Percentiles rank a stretch among this genome's conserved stretches.
These are phyloP conservation scores for Chrysolina oricalcia DNA, from an alignment of 2,888 invertebrate genomes.

Conservation along the genomic window DNA sequence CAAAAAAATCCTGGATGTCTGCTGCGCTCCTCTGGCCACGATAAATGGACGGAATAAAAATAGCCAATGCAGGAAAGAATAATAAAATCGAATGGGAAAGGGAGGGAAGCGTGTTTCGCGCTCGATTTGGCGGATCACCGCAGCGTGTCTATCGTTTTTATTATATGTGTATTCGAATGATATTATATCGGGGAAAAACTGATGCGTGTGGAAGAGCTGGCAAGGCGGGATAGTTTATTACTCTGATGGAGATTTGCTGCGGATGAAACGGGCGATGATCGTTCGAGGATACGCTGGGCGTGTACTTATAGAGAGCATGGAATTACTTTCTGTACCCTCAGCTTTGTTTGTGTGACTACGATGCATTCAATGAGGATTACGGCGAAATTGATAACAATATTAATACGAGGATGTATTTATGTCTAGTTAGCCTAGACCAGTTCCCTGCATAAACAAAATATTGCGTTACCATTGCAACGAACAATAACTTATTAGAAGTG, in stretches of 20 bases:
- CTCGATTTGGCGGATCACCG: constrained; percentile 23
- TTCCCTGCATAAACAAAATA: too few species aligned
- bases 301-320: too few species aligned
- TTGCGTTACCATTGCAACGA: too few species aligned
- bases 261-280: background rate
- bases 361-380: too few species aligned
- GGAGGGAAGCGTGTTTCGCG: constrained; percentile 7
- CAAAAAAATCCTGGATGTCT: background rate
- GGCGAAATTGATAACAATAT: too few species aligned
- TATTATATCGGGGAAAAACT: background rate
- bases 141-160: constrained; percentile 22
- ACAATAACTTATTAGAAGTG: too few species aligned
- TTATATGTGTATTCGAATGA: constrained; percentile 18
- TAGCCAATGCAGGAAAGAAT: constrained; percentile 22
- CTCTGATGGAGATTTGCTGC: background rate
- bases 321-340: background rate
- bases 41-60: constrained; percentile 12
- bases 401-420: too few species aligned
- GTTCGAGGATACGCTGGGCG: too few species aligned
- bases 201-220: constrained; percentile 1
- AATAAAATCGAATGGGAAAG: constrained; percentile 24
- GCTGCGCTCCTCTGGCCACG: background rate
- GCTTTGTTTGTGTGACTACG: background rate
- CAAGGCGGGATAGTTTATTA: constrained; percentile 10
- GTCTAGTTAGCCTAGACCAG: too few species aligned